Evolutionary conservation across 2,888 invertebrate genomes (phyloP), one percentile per base, ranked within the genome.

Genomic region (Monopis laevigella): DNA sequence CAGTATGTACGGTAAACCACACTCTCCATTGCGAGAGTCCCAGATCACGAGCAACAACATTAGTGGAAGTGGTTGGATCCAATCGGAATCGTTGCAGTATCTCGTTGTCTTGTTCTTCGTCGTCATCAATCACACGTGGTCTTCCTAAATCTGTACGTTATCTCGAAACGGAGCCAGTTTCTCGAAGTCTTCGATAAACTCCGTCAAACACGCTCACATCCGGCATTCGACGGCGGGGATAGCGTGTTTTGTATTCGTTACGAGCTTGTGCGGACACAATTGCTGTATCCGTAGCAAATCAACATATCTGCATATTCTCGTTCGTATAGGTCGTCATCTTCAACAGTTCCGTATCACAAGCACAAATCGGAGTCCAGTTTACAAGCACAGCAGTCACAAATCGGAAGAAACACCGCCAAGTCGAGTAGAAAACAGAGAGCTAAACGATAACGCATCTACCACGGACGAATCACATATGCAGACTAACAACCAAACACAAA

Each of bases 131-230:
- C 24, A 21, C 24, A 21, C 8, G 24, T 21, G 24, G 24, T 21
- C 24, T 21, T 19, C 47, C 52, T 34, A 48, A 10, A 45, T 54
- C 51, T 45, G 49, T 45, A 21, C 40, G 40, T 45, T 45, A 45
- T 40, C 49, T 48, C 35, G 39, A 47, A 48, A 51, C 49, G 41
- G 50, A 50, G 46, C 50, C 53, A 47, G 49, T 51, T 43, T 50
- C 50, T 47, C 50, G 41, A 44, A 52, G 44, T 47, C 48, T 39
- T 45, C 47, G n/a, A n/a, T n/a, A n/a, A n/a, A 47, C 43, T 45
- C 45, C 39, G 40, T 46, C 46, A 32, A 52, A 52, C 11, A 52
- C 49, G 29, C 43, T 38, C 29, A 48, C 48, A 46, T 48, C 46
- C 41, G 51, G 52, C 30, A 48, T 45, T 45, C 51, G 51, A 42